Percentiles rank a stretch among this genome's conserved stretches.
These are phyloP conservation scores for Agriotes lineatus DNA, from an alignment of 2,888 invertebrate species.

Conservation along the genomic window DNA sequence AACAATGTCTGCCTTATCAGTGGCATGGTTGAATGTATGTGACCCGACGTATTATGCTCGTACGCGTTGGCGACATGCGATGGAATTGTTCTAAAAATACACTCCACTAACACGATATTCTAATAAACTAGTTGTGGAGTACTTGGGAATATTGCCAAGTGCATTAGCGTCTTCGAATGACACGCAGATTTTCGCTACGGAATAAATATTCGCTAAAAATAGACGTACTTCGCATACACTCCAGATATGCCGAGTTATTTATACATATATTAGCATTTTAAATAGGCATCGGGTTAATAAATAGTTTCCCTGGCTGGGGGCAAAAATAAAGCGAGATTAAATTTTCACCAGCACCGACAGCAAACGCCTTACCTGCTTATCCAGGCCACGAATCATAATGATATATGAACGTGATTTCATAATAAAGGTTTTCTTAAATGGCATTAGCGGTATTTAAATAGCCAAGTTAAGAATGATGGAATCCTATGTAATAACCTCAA, in stretches of 20 bases:
- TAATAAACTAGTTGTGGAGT: not conserved
- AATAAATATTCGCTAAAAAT: not conserved
- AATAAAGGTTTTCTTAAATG: conserved; percentile 3
- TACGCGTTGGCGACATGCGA: not conserved
- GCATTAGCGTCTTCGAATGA: not conserved
- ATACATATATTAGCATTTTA: conserved; percentile 15
- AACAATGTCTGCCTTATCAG: conserved; percentile 4
- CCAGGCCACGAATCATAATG: conserved; percentile 7
- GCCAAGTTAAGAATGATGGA: no score
- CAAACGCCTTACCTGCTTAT: conserved; percentile 9
- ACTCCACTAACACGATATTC: not conserved
- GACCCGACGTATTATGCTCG: not conserved
- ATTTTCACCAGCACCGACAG: conserved; percentile 10
- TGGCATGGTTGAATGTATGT: not conserved
- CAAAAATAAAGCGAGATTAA: conserved; percentile 19
- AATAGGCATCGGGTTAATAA: conserved; percentile 12
- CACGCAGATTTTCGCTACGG: not conserved
- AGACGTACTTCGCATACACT: not conserved
- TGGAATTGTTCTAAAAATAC: not conserved
- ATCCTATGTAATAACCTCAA: not conserved
- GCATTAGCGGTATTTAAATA: no score
- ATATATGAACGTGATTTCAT: conserved; percentile 4
- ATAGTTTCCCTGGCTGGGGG: not conserved
- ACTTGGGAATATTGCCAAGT: not conserved
- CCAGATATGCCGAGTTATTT: conserved; percentile 6